Evolutionary conservation across 2,888 invertebrate genomes (phyloP), one percentile per base, ranked within the genome.

Genomic region (Cordilura impudica): DNA sequence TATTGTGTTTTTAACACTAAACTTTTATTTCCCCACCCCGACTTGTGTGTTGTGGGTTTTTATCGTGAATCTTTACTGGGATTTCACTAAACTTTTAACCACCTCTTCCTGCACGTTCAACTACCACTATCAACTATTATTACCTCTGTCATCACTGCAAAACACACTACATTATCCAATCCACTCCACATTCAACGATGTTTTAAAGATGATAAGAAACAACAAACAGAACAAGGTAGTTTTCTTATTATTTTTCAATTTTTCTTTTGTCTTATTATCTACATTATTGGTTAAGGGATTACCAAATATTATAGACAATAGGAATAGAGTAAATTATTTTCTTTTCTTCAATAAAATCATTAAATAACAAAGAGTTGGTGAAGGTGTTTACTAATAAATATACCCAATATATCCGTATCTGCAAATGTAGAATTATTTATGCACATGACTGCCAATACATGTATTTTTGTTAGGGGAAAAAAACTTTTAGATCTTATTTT

Each of bases 191-290:
- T 78, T 67, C 67, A 75, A 79, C 80, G 81, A 78, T 83, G 73
- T 82, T 81, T 71, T 66, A 35, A 82, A 87, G 87, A 87, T 81
- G 88, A 88, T 84, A 88, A 88, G 81, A 86, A 84, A 84, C 84
- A 78, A 82, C 83, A 81, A 81, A 81, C 84, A 81, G 86, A 88
- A 81, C 85, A 88, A 88, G 88, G 88, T 88, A 88, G 85, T 79
- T 81, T 75, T 51, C 72, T 60, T 79, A 56, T 66, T 69, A 54
- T 63, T 58, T 70, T 39, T 54, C 23, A 31, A 63, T 72, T 71
- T 39, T 60, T 69, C 61, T 26, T 54, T 51, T 29, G 53, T 47
- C 19, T 6, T 12, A 35, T 58, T 53, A 51, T 51, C 51, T 67
- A 19, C 49, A 29, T 35, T 49, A 56, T 2, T 63, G 69, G 69